phyloP scores from a whole-genome alignment of 2,797 vertebrate species.

The Loris lydekkerianus region DNA sequence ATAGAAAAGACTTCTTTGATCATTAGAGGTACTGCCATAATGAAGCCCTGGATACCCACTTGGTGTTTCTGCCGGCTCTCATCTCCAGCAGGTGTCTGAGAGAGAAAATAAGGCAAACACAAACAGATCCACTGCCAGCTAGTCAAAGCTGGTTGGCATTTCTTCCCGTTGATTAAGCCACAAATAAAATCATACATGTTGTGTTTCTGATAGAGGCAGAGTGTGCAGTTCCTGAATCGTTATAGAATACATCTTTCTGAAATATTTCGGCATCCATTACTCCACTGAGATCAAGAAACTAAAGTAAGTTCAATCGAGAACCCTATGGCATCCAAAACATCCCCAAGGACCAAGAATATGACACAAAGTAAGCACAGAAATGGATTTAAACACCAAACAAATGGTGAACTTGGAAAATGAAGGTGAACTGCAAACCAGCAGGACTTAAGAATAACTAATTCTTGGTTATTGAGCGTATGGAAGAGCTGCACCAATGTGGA shows the following conservation, averaged over 20 bases:
- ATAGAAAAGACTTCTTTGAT: constrained; percentile 91
- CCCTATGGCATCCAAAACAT: constrained; percentile 72
- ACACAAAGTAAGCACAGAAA: neutral
- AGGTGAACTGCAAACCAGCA: neutral
- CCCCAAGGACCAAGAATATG: constrained; percentile 79
- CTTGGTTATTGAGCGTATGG: neutral
- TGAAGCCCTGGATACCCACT: constrained; percentile 87
- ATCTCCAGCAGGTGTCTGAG: constrained; percentile 86
- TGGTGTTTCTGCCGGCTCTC: constrained; percentile 88
- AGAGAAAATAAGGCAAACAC: constrained; percentile 75
- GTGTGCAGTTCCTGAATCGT: neutral
- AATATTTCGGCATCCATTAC: constrained; percentile 50
- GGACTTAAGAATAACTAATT: constrained; percentile 46
- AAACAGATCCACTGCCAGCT: constrained; percentile 60
- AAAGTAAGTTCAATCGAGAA: constrained; percentile 65
- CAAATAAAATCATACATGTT: constrained; percentile 79
- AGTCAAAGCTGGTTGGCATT: constrained; percentile 74
- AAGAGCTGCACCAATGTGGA: neutral
- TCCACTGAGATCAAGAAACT: constrained; percentile 51
- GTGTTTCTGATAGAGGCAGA: constrained; percentile 69
- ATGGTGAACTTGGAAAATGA: constrained; percentile 68
- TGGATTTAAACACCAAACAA: constrained; percentile 53
- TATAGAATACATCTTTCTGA: constrained; percentile 45
- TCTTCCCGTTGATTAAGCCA: constrained; percentile 74
- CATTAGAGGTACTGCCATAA: constrained; percentile 87